Conservation (phyloP, 2,797 vertebrate species). For the Champsocephalus esox region DNA sequence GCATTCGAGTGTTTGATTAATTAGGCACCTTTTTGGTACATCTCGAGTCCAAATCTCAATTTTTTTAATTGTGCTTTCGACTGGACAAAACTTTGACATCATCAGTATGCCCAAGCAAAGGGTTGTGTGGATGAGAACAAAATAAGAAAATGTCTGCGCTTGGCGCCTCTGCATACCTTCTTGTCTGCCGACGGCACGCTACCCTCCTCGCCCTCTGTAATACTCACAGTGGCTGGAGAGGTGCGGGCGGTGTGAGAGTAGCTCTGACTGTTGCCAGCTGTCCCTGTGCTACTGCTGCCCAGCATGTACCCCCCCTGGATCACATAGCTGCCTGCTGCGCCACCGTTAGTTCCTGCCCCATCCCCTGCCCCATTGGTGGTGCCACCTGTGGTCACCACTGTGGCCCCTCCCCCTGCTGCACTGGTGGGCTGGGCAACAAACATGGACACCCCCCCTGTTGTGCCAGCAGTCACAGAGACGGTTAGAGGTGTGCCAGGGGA, state of each 20-base stretch:
- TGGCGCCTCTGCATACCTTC: slow-evolving; percentile 88
- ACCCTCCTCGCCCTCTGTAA: slow-evolving; percentile 89
- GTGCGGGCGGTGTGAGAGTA: slow-evolving; percentile 93
- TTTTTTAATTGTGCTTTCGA: slow-evolving; percentile 80
- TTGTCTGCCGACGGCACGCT: slow-evolving; percentile 91
- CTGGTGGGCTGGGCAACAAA: slow-evolving; percentile 92
- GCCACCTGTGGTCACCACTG: slow-evolving; percentile 85
- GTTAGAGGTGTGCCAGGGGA: slow-evolving; percentile 89
- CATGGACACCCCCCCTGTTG: slow-evolving; percentile 89
- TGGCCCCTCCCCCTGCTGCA: slow-evolving; percentile 76
- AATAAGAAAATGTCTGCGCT: slow-evolving; percentile 75
- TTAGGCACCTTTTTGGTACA: too few species aligned
- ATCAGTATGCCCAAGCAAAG: slow-evolving; percentile 66
- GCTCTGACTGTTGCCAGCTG: slow-evolving; percentile 86
- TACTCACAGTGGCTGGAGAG: slow-evolving; percentile 95
- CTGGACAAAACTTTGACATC: slow-evolving; percentile 77
- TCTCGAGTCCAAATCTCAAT: not conserved
- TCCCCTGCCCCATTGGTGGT: slow-evolving; percentile 85
- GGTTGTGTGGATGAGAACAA: slow-evolving; percentile 70
- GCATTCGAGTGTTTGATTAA: too few species aligned
- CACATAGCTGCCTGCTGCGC: slow-evolving; percentile 89
- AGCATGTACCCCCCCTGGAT: slow-evolving; percentile 96
- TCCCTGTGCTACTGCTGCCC: slow-evolving; percentile 79
- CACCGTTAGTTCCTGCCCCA: slow-evolving; percentile 79
- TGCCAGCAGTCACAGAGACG: slow-evolving; percentile 84